Conservation (phyloP, 2,113 vertebrate genomes). For the Aphyosemion australe region DNA sequence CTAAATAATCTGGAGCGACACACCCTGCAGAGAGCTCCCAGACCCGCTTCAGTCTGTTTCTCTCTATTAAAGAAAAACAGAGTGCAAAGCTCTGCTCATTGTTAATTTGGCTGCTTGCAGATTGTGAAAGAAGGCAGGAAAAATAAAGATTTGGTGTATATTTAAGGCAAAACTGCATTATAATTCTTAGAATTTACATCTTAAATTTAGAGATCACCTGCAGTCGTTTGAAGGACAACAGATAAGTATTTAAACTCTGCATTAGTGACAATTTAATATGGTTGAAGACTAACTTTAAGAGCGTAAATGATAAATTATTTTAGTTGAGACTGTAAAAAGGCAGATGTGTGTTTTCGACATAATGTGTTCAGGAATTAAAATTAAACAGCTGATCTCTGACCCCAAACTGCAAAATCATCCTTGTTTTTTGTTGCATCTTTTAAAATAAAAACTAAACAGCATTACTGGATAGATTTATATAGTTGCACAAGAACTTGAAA, state of each 20-base stretch:
- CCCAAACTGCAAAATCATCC: no score
- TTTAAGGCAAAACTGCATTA: not conserved
- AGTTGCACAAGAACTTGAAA: no score
- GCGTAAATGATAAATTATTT: conserved; percentile 26
- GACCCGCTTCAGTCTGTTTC: conserved; percentile 16
- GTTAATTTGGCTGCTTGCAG: conserved; percentile 25
- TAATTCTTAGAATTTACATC: not conserved
- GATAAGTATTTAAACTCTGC: not conserved
- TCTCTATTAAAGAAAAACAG: conserved; percentile 1
- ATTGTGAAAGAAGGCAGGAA: not conserved
- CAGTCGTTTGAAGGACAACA: not conserved
- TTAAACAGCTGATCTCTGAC: not conserved
- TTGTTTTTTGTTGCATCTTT: no score
- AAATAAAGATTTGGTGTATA: not conserved
- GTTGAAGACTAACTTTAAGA: conserved; percentile 6
- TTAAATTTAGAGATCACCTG: not conserved
- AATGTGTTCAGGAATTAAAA: conserved; percentile 15
- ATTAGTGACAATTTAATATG: not conserved
- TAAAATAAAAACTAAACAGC: no score
- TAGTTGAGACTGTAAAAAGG: conserved; percentile 24
- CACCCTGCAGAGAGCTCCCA: conserved; percentile 36
- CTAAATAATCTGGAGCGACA: conserved; percentile 56
- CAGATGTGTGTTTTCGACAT: conserved; percentile 1
- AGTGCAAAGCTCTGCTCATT: conserved; percentile 14
- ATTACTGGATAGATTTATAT: no score